Conservation (phyloP, 2,797 vertebrate species). For the Manis javanica region DNA sequence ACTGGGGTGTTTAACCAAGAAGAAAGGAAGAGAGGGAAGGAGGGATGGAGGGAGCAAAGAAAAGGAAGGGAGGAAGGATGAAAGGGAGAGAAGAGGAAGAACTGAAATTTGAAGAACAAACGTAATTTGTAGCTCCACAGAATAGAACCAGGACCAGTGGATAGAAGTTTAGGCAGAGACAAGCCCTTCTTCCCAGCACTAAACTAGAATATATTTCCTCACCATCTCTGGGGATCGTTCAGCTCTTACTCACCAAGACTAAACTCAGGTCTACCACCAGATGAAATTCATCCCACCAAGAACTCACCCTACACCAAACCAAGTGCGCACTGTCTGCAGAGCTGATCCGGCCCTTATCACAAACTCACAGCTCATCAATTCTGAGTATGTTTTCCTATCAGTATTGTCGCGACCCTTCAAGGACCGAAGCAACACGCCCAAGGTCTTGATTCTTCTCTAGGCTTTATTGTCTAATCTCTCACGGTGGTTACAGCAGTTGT, state of each 20-base stretch:
- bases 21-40: background rate
- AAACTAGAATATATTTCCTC: background rate
- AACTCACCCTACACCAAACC: background rate
- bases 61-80: rapidly evolving
- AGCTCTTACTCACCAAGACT: background rate
- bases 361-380: background rate
- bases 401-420: no score
- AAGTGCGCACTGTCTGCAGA: background rate
- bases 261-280: background rate
- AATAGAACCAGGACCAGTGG: background rate
- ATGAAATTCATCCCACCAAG: background rate
- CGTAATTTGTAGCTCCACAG: background rate
- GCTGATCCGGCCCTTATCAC: background rate
- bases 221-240: background rate
- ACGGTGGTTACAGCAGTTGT: no score
- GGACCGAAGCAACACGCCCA: no score
- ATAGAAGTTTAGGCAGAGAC: background rate
- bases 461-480: no score
- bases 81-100: background rate
- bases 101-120: background rate
- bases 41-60: no score
- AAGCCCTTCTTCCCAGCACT: background rate
- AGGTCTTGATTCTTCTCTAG: no score
- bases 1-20: background rate
- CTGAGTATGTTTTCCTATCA: background rate